phyloP scores from a whole-genome alignment of 2,888 invertebrate genomes.

The Stenolophus ochropezus region DNA sequence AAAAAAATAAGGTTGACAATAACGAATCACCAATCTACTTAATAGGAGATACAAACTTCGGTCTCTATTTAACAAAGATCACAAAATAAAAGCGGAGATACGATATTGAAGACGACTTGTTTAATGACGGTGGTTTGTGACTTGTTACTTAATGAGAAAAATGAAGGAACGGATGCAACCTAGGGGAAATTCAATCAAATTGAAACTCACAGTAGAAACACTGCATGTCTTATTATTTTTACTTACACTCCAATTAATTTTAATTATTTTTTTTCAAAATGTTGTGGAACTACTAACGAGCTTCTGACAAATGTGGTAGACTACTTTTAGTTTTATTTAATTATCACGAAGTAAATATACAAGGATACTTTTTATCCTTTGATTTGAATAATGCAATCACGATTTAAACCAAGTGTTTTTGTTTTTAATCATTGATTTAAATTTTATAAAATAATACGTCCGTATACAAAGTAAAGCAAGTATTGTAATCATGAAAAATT shows the following conservation, averaged over 20 bases:
- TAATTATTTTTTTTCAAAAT: not conserved
- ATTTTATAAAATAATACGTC: no score
- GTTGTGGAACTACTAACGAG: not conserved
- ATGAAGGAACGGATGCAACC: not conserved
- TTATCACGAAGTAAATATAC: no score
- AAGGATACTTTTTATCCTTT: no score
- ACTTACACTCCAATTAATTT: not conserved
- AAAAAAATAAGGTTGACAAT: constrained; percentile 19
- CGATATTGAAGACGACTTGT: not conserved
- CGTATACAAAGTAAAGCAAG: no score
- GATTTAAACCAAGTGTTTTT: no score
- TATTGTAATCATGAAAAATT: no score
- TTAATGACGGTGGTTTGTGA: constrained; percentile 5
- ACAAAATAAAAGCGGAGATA: constrained; percentile 3
- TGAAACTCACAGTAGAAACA: not conserved
- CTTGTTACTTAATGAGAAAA: not conserved
- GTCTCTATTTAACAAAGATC: constrained; percentile 6
- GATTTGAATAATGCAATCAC: no score
- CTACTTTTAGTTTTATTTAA: not conserved
- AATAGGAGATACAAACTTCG: not conserved
- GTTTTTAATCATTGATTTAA: no score
- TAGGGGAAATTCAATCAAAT: not conserved
- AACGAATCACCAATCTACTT: constrained; percentile 32
- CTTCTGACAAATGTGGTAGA: not conserved
- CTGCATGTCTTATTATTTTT: not conserved